Conservation (phyloP, 1,140 invertebrate genomes). For the Andrena cerasifolii region DNA sequence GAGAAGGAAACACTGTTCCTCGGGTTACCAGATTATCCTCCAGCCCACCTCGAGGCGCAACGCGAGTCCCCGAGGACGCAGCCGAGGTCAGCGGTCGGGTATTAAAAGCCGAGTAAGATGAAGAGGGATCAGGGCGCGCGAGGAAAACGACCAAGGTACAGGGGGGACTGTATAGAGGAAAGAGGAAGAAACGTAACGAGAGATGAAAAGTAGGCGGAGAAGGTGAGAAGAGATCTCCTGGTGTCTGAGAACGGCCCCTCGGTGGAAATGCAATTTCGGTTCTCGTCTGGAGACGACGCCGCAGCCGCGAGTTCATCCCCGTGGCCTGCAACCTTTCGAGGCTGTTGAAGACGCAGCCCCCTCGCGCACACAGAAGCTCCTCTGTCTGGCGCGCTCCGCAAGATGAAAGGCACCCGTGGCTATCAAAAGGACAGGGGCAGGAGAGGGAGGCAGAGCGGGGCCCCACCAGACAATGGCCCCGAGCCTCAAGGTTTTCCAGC, state of each 20-base stretch:
- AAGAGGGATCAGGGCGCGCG: no score
- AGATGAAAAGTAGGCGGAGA: conserved; percentile 22
- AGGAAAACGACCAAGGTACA: neutral
- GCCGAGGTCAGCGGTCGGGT: no score
- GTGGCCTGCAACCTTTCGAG: conserved; percentile 25
- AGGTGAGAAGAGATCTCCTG: neutral
- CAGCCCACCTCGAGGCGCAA: no score
- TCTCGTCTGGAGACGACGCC: conserved; percentile 41
- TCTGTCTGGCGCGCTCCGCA: conserved; percentile 31
- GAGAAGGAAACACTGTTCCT: no score
- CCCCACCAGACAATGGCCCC: conserved; percentile 53
- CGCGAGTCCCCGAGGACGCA: no score
- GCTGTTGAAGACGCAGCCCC: conserved; percentile 39
- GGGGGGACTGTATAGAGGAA: neutral
- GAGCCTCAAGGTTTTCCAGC: conserved; percentile 53
- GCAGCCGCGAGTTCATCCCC: conserved; percentile 29
- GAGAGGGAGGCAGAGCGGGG: conserved; percentile 50
- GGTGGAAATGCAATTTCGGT: conserved; percentile 47
- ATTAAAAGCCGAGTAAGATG: no score
- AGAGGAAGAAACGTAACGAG: conserved; percentile 17
- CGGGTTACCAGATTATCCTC: no score
- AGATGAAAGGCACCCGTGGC: conserved; percentile 55
- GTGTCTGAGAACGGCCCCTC: conserved; percentile 17
- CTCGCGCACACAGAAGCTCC: conserved; percentile 36
- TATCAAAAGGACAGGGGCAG: conserved; percentile 53